These are phyloP conservation scores for Neolamprologus hecqui DNA, from an alignment of 2,113 vertebrate genomes.

Conservation along the genomic window DNA sequence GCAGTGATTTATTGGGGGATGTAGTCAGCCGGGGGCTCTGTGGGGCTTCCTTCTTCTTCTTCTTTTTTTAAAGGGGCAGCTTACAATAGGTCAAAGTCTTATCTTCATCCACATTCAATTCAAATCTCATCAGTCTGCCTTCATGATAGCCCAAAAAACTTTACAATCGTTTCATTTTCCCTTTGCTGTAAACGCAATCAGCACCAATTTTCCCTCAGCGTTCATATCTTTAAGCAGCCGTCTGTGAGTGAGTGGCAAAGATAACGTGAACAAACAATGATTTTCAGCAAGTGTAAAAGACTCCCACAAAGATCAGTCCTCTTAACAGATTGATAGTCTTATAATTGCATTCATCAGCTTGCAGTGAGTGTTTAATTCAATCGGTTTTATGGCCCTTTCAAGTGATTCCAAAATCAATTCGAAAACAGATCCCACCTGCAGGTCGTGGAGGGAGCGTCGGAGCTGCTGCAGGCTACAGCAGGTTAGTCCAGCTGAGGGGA, in stretches of 20 bases:
- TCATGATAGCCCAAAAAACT: neutral
- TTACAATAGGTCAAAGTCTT: neutral
- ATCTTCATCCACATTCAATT: neutral
- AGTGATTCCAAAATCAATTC: neutral
- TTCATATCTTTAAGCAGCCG: neutral
- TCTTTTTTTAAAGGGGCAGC: neutral
- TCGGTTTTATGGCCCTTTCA: neutral
- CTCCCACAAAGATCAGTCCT: neutral
- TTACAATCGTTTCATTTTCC: neutral
- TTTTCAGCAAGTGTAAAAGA: neutral
- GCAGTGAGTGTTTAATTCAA: neutral
- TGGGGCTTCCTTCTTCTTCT: neutral
- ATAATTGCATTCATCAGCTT: neutral
- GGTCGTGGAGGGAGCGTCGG: constrained; percentile 64
- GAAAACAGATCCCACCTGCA: constrained; percentile 30
- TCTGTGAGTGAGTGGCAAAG: neutral
- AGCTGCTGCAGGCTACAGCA: constrained; percentile 71
- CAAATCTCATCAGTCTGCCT: neutral
- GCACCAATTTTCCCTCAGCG: neutral
- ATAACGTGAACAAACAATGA: neutral
- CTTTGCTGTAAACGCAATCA: constrained; percentile 7
- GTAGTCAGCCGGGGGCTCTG: neutral
- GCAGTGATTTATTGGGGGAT: neutral
- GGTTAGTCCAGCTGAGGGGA: constrained; percentile 65
- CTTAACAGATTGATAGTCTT: neutral